Percentiles rank a stretch among this genome's conserved stretches.
Conservation (phyloP, 2,113 vertebrate species). For the Embiotoca jacksoni region DNA sequence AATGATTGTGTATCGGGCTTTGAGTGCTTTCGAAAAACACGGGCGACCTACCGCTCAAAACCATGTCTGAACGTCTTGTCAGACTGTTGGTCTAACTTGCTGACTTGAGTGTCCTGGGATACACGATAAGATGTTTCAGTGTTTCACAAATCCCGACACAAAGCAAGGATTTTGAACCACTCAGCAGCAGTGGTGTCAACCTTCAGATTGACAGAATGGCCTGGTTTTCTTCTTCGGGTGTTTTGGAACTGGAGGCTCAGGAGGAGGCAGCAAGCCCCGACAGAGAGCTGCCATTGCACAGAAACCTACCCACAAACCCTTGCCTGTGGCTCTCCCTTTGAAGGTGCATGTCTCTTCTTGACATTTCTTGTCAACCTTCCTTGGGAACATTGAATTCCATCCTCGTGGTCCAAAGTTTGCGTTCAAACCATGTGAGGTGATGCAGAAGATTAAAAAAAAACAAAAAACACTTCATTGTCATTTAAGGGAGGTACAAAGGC, state of each 20-base stretch:
- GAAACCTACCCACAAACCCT: constrained; percentile 76
- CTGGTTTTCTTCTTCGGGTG: constrained; percentile 55
- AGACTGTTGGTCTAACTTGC: background rate
- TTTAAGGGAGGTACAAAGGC: constrained; percentile 56
- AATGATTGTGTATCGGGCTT: background rate
- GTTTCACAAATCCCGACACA: constrained; percentile 25
- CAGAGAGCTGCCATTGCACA: constrained; percentile 81
- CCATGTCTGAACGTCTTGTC: background rate
- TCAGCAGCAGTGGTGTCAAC: constrained; percentile 35
- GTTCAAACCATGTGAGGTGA: constrained; percentile 72
- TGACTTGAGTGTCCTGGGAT: background rate
- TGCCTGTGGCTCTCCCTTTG: constrained; percentile 85
- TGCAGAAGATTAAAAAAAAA: constrained; percentile 75
- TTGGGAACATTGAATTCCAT: constrained; percentile 78
- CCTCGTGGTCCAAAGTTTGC: constrained; percentile 61
- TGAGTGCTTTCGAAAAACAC: background rate
- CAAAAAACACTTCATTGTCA: constrained; percentile 72
- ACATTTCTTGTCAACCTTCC: constrained; percentile 81
- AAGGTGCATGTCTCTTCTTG: constrained; percentile 83
- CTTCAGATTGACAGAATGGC: constrained; percentile 49
- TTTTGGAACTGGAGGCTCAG: constrained; percentile 61
- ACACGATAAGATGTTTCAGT: constrained; percentile 19
- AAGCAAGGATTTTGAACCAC: constrained; percentile 11
- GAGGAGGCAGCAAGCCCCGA: constrained; percentile 81
- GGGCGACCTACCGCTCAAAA: background rate